phyloP scores from a whole-genome alignment of 2,888 invertebrate genomes.

The Epiblema foenella region DNA sequence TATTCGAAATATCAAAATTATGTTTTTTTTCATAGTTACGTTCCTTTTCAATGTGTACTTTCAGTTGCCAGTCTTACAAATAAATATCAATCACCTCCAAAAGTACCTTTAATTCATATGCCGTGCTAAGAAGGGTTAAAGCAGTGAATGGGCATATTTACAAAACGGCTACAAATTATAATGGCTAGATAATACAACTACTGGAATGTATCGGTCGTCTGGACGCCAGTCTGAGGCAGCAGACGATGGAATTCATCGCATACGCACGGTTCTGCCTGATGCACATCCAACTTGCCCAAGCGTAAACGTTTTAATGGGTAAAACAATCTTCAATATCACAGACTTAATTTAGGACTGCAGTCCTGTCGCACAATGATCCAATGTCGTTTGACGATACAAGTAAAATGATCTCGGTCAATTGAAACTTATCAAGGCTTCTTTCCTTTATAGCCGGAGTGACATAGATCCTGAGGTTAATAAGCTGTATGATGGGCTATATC shows the following conservation, averaged over 20 bases:
- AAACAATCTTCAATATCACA: constrained; percentile 17
- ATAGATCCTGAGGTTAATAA: constrained; percentile 71
- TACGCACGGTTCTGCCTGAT: constrained; percentile 22
- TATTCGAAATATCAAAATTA: no score
- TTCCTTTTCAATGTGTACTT: no score
- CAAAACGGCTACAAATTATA: neutral
- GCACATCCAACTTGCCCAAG: constrained; percentile 22
- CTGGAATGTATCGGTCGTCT: constrained; percentile 23
- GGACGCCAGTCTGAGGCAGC: constrained; percentile 21
- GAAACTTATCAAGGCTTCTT: constrained; percentile 75
- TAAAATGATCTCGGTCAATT: constrained; percentile 72
- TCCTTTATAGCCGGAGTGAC: constrained; percentile 73
- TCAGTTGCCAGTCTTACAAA: no score
- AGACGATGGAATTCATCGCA: constrained; percentile 21
- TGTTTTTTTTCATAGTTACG: no score
- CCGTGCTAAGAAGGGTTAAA: no score
- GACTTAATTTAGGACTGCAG: constrained; percentile 24
- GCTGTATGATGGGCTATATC: constrained; percentile 63
- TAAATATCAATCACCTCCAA: no score
- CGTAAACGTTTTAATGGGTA: constrained; percentile 25
- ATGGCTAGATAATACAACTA: constrained; percentile 1
- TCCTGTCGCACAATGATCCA: constrained; percentile 39
- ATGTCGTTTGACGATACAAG: constrained; percentile 53
- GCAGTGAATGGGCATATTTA: neutral
- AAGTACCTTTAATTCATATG: no score